These are phyloP conservation scores for Oreocharis arfaki DNA, from an alignment of 2,113 vertebrate species.

Conservation along the genomic window DNA sequence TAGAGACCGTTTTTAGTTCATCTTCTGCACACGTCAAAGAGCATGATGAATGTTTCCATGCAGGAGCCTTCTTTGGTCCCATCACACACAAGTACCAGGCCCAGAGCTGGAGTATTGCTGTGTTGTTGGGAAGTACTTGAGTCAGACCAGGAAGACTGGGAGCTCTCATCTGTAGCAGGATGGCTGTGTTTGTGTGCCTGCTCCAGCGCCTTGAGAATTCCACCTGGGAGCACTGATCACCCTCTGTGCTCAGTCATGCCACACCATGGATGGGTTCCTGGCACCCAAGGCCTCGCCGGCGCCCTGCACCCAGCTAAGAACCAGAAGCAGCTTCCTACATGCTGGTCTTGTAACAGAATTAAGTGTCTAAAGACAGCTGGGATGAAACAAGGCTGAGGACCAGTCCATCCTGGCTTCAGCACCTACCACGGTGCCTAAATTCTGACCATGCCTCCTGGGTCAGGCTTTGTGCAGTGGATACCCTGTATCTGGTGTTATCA, in stretches of 20 bases:
- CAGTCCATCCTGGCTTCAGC: neutral
- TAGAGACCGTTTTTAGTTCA: neutral
- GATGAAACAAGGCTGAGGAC: neutral
- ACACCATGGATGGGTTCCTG: neutral
- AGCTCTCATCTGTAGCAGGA: neutral
- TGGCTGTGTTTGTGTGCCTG: accelerated
- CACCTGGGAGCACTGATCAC: neutral
- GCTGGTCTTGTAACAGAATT: neutral
- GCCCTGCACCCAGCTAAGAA: neutral
- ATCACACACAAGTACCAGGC: neutral
- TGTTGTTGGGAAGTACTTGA: neutral
- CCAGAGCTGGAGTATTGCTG: neutral
- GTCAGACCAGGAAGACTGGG: neutral
- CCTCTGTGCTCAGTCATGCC: accelerated
- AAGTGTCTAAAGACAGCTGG: neutral
- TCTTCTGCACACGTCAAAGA: neutral
- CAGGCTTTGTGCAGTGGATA: neutral
- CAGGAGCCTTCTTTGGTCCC: neutral
- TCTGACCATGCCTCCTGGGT: neutral
- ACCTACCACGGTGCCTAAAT: neutral
- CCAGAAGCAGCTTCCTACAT: neutral
- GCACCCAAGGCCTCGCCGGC: accelerated
- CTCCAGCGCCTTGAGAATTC: neutral
- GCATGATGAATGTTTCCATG: neutral
- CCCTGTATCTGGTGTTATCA: neutral